phyloP scores from a whole-genome alignment of 2,113 vertebrate species.

The Rhinopomastus cyanomelas region DNA sequence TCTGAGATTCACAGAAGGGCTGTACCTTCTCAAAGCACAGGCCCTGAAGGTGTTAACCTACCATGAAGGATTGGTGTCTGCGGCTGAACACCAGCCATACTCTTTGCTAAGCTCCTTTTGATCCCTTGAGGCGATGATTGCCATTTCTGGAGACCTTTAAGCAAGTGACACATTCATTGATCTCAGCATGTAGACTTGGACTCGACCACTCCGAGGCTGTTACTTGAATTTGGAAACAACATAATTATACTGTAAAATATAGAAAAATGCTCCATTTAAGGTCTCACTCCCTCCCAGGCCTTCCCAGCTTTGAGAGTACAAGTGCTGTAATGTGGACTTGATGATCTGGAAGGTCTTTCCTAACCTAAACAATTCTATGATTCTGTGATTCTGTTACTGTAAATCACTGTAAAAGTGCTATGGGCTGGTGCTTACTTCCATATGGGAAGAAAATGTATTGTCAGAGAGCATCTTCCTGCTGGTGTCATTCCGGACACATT shows the following conservation, averaged over 20 bases:
- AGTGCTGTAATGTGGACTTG: rapidly evolving
- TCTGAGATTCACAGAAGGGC: not conserved
- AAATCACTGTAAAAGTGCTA: not conserved
- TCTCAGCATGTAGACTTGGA: not conserved
- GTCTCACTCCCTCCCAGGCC: not conserved
- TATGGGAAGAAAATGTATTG: not conserved
- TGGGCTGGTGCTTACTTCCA: not conserved
- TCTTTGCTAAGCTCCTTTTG: not conserved
- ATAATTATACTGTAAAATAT: not conserved
- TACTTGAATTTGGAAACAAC: not conserved
- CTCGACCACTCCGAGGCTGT: not conserved
- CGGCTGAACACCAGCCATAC: no score
- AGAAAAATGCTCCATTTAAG: not conserved
- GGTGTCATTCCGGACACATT: not conserved
- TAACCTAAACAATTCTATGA: no score
- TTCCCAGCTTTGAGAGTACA: not conserved
- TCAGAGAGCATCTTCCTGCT: not conserved
- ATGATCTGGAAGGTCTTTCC: no score
- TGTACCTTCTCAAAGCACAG: not conserved
- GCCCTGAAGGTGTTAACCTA: rapidly evolving
- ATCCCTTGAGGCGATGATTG: not conserved
- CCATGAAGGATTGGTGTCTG: not conserved
- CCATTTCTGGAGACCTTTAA: rapidly evolving
- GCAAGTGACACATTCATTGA: not conserved
- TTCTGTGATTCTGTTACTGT: no score